phyloP scores from a whole-genome alignment of 2,113 vertebrate genomes.

The Heptranchias perlo region DNA sequence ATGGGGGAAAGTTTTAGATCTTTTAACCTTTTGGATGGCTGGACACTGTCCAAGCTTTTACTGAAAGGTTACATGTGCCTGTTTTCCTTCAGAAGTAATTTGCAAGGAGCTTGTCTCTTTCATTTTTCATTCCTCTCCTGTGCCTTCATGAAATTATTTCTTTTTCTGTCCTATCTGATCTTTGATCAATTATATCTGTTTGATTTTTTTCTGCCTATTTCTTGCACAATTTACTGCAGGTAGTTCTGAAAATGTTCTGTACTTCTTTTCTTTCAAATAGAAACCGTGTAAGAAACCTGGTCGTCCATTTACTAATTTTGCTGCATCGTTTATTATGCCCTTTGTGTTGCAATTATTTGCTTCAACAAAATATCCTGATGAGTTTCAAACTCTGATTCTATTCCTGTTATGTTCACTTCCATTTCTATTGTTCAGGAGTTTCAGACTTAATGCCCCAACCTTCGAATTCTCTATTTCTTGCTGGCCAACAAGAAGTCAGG shows the following conservation, averaged over 20 bases:
- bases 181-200: slow-evolving; percentile 13
- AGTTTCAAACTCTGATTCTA: too few species aligned
- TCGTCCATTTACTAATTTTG: not conserved
- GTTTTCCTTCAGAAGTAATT: not conserved
- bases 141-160: not conserved
- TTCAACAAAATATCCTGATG: too few species aligned
- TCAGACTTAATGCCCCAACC: too few species aligned
- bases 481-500: not conserved
- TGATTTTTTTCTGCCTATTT: not conserved
- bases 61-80: not conserved
- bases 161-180: not conserved
- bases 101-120: not conserved
- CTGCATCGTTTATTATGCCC: too few species aligned
- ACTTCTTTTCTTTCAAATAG: not conserved
- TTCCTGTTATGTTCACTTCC: too few species aligned
- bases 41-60: not conserved
- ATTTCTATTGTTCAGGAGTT: too few species aligned
- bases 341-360: too few species aligned
- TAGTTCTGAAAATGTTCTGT: not conserved
- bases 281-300: not conserved
- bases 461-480: too few species aligned
- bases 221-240: not conserved
- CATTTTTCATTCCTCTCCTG: not conserved
- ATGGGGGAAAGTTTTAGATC: not conserved
- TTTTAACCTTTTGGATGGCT: not conserved